A percentile compares a stretch with the other conserved stretches of the same genome.
phyloP scores from a whole-genome alignment of 2,888 invertebrate species.

The Gryllus longicercus region DNA sequence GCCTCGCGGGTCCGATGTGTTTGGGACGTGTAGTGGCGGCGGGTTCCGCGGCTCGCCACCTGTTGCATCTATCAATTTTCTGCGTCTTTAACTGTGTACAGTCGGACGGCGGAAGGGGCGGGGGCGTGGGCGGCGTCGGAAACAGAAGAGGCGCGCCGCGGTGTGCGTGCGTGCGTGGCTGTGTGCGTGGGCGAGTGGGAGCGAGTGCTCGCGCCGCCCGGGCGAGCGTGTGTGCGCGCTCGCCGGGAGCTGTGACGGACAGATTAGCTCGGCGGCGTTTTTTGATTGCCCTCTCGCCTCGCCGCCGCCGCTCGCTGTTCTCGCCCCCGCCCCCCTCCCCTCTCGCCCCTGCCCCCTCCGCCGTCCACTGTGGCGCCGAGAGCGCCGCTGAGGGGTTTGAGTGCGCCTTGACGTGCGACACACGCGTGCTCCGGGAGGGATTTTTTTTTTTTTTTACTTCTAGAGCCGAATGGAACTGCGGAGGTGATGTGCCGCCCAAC shows the following conservation, averaged over 20 bases:
- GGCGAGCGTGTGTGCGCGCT: background rate
- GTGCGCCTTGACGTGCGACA: background rate
- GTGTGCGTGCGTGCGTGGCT: background rate
- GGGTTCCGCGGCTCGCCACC: conserved; percentile 21
- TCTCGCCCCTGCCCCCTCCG: background rate
- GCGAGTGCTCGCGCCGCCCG: too few relatives aligned
- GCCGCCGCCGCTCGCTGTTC: background rate
- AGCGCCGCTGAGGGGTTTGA: background rate
- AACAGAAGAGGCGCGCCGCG: background rate
- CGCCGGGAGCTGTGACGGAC: background rate
- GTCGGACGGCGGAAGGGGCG: background rate
- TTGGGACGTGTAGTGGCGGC: conserved; percentile 11
- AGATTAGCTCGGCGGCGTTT: background rate
- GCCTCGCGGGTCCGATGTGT: conserved; percentile 12
- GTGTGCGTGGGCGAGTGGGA: background rate
- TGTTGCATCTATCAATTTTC: conserved; percentile 26
- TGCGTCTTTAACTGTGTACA: conserved; percentile 23
- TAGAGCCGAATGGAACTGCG: too few relatives aligned
- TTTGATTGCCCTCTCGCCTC: background rate
- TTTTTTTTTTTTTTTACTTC: background rate
- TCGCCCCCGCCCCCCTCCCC: background rate
- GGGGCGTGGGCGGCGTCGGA: background rate
- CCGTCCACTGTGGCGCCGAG: background rate
- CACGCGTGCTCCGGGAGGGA: background rate
- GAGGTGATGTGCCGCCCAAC: too few relatives aligned